phyloP scores from a whole-genome alignment of 2,888 invertebrate genomes.

The Temnothorax rugatulus region DNA sequence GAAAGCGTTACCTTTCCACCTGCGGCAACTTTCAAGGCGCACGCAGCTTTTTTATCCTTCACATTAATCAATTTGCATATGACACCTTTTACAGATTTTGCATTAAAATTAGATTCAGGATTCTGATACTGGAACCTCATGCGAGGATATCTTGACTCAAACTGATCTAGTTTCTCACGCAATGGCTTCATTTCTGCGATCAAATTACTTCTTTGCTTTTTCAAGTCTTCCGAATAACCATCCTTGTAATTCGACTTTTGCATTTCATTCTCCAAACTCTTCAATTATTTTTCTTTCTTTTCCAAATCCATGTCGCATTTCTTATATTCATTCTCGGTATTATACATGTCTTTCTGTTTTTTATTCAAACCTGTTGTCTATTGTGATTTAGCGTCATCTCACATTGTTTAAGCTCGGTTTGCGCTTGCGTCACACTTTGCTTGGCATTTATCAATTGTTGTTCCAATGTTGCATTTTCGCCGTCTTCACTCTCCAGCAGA shows the following conservation, averaged over 20 bases:
- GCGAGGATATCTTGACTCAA: constrained; percentile 88
- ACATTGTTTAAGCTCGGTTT: constrained; percentile 91
- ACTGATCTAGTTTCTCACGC: constrained; percentile 88
- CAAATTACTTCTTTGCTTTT: constrained; percentile 87
- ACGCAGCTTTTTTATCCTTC: constrained; percentile 90
- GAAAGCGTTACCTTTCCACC: constrained; percentile 90
- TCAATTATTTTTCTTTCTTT: constrained; percentile 88
- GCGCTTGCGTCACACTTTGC: constrained; percentile 91
- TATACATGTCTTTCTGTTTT: constrained; percentile 90
- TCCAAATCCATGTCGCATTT: constrained; percentile 89
- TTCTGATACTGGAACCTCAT: constrained; percentile 92
- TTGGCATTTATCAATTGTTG: constrained; percentile 96
- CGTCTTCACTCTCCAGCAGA: constrained; percentile 92
- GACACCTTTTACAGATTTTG: constrained; percentile 90
- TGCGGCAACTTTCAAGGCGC: constrained; percentile 95
- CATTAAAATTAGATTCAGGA: constrained; percentile 92
- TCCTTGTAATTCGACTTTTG: constrained; percentile 89
- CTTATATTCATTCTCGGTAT: constrained; percentile 90
- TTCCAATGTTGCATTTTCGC: constrained; percentile 94
- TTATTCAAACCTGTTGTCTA: constrained; percentile 88
- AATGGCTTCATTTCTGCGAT: constrained; percentile 87
- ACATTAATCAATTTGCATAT: constrained; percentile 93
- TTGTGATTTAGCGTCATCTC: constrained; percentile 91
- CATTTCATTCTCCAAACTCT: constrained; percentile 88
- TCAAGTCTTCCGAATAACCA: constrained; percentile 88